These are phyloP conservation scores for Drusus annulatus DNA, from an alignment of 1,140 invertebrate species.

Conservation along the genomic window DNA sequence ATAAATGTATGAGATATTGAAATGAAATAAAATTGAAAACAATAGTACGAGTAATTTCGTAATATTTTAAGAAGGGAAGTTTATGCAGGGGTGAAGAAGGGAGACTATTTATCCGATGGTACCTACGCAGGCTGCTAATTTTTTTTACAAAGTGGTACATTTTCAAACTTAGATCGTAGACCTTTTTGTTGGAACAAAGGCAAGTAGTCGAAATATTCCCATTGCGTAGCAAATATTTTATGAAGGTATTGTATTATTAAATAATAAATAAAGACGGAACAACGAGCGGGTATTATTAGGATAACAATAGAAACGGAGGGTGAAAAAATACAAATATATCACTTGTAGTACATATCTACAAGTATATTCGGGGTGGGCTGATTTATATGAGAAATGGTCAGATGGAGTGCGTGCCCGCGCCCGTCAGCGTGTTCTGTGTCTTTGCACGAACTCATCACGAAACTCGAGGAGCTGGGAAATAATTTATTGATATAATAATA, in stretches of 20 bases:
- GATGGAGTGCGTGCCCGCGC: conserved; percentile 6
- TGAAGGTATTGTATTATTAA: conserved; percentile 50
- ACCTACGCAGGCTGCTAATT: too few relatives aligned
- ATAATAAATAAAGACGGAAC: conserved; percentile 48
- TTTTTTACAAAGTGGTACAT: conserved; percentile 4
- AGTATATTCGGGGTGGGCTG: conserved; percentile 12
- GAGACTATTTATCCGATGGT: too few relatives aligned
- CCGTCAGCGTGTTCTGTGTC: neutral
- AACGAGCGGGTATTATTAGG: conserved; percentile 39
- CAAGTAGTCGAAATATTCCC: conserved; percentile 14
- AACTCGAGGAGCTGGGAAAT: too few relatives aligned
- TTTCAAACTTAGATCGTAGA: conserved; percentile 8
- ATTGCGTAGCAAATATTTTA: conserved; percentile 44
- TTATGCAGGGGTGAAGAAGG: too few relatives aligned
- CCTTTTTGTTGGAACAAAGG: conserved; percentile 35
- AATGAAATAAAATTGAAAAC: too few relatives aligned
- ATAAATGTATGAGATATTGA: too few relatives aligned
- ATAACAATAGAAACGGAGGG: conserved; percentile 44
- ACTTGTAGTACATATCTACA: conserved; percentile 6
- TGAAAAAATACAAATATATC: conserved; percentile 46
- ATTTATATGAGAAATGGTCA: conserved; percentile 37
- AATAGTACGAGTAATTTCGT: too few relatives aligned
- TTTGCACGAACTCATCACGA: neutral
- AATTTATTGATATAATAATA: too few relatives aligned
- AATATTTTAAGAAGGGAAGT: too few relatives aligned